Evolutionary conservation across 2,888 invertebrate species (phyloP).

Genomic region (Leptopilina syphax): DNA sequence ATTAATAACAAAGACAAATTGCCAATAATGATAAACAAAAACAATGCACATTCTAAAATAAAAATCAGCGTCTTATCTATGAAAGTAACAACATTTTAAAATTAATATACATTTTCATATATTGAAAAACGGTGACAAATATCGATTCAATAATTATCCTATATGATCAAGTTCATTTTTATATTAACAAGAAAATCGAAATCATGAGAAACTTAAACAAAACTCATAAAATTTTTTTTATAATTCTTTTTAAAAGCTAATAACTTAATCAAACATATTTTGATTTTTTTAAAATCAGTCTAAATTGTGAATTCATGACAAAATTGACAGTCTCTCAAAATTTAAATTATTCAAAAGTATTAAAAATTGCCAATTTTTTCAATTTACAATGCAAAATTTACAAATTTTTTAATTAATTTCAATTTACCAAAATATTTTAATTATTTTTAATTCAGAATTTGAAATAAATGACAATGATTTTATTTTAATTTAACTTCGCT

Average conservation of each 20-base stretch:
- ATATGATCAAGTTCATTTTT: not conserved
- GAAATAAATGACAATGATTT: no score
- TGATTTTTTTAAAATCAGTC: constrained; percentile 3
- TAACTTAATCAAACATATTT: not conserved
- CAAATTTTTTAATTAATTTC: no score
- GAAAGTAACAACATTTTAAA: constrained; percentile 22
- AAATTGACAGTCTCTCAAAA: no score
- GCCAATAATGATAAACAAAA: constrained; percentile 1
- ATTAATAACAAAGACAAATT: constrained; percentile 9
- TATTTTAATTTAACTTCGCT: no score
- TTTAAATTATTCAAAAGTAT: no score
- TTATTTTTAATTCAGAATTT: no score
- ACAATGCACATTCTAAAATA: not conserved
- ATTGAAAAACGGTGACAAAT: constrained; percentile 1
- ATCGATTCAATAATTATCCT: constrained; percentile 9
- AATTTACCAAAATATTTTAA: no score
- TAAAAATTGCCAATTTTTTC: no score
- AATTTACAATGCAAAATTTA: no score
- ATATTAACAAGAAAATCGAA: constrained; percentile 5
- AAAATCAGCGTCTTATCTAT: constrained; percentile 6
- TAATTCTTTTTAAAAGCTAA: not conserved
- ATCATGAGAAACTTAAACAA: not conserved
- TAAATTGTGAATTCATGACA: constrained; percentile 44
- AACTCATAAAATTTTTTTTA: not conserved
- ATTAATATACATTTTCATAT: constrained; percentile 13